phyloP scores from a whole-genome alignment of 1,140 invertebrate genomes.

The Oreohelix idahoensis region DNA sequence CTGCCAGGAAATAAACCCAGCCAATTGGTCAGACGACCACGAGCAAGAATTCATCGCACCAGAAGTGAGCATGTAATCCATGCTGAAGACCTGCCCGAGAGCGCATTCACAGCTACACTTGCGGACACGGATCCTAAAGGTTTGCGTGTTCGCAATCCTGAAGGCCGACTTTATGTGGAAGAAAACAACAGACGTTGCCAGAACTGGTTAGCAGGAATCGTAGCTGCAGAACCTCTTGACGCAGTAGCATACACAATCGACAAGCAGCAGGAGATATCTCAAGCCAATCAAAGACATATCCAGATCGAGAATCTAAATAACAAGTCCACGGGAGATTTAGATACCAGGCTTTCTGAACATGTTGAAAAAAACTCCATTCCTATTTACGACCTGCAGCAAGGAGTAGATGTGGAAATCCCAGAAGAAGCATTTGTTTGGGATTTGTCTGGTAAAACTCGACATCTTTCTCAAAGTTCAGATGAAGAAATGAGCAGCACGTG shows the following conservation, averaged over 20 bases:
- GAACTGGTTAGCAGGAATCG: constrained; percentile 65
- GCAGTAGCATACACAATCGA: constrained; percentile 45
- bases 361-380: not conserved
- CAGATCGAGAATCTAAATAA: not conserved
- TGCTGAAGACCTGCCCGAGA: constrained; percentile 61
- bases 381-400: not conserved
- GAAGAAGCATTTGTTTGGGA: not conserved
- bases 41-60: constrained; percentile 66
- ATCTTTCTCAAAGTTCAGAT: not conserved
- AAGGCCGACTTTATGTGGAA: constrained; percentile 58
- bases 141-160: constrained; percentile 51
- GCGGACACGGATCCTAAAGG: constrained; percentile 63
- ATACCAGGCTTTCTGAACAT: not conserved
- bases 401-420: not conserved
- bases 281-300: not conserved
- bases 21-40: constrained; percentile 54
- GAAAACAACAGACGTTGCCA: constrained; percentile 67
- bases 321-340: not conserved
- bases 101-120: constrained; percentile 56
- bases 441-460: not conserved
- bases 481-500: not conserved
- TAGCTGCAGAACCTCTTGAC: constrained; percentile 62
- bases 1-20: constrained; percentile 37
- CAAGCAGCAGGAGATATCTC: not conserved
- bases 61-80: constrained; percentile 66